Base-by-base conservation (phyloP, 2,797 vertebrate species). In the Heterohyrax brucei region DNA sequence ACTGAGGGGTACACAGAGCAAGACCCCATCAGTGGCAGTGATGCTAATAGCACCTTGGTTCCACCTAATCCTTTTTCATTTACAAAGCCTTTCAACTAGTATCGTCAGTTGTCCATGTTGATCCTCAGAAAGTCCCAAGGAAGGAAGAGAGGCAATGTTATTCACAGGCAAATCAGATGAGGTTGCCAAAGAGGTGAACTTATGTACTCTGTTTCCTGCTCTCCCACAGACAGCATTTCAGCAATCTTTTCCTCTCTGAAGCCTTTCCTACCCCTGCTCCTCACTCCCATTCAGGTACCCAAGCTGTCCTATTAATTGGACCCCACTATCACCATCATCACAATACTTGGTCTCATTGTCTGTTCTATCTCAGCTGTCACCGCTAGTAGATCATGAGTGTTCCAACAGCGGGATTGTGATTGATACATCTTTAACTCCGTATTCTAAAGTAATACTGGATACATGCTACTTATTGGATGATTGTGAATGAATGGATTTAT, bases 1-100 rank as follows among this genome's bases (percentile, higher is more conserved):
- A 16, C 22, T 1, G 2, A 46, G 26, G 61, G 19, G 22, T 56
- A 1, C 0, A 1, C 50, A 39, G 7, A 1, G 6, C 44, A 28
- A 83, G 68, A 4, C 21, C 48, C 13, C 7, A 0, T 2, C 44
- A 39, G 82, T 14, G 39, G 7, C 73, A 30, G 48, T 4, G 14
- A n/a, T 9, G 2, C 48, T 53, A 30, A 78, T 16, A 50, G 44
- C 26, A 72, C 21, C 48, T 77, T 8, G 3, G 14, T 26, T 28
- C 82, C 68, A 53, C 50, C 16, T 19, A 28, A 78, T 59, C 86
- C 46, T 28, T 24, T 50, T 16, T 56, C 21, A 30, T 16, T 61
- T 21, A 53, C 1, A 1, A 82, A 70, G 19, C 18, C n/a, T 30
- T 70, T 80, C 72, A 77, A 14, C 68, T 44, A 24, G 66, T 33